A percentile compares a stretch with the other conserved stretches of the same genome.
Evolutionary conservation across 1,140 invertebrate species (phyloP).

Genomic region (Caenorhabditis briggsae): DNA sequence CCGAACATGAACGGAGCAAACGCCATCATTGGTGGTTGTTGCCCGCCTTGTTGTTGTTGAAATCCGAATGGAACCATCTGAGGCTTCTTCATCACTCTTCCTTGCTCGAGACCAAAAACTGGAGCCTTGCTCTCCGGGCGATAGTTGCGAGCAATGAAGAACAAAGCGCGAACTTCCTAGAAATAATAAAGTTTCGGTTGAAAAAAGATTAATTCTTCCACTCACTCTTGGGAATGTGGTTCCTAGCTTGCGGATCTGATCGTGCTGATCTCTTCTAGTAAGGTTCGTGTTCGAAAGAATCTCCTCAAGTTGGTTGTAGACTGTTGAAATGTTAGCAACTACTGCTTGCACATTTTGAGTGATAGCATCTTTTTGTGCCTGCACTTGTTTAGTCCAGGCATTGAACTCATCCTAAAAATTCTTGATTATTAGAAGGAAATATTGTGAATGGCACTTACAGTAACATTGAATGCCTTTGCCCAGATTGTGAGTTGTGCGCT

Average conservation of each 20-base stretch:
- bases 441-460: neutral
- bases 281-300: slow-evolving; percentile 40
- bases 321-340: slow-evolving; percentile 3
- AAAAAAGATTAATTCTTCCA: neutral
- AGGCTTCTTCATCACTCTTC: neutral
- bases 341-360: slow-evolving; percentile 15
- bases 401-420: slow-evolving; percentile 30
- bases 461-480: slow-evolving; percentile 38
- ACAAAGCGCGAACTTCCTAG: slow-evolving; percentile 21
- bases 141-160: slow-evolving; percentile 46
- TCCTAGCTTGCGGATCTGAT: slow-evolving; percentile 1
- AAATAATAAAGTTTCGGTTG: neutral
- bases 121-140: neutral
- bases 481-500: slow-evolving; percentile 17
- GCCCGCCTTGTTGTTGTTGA: neutral
- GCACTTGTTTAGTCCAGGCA: slow-evolving; percentile 7
- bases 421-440: neutral
- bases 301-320: slow-evolving; percentile 12
- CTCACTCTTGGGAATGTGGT: slow-evolving; percentile 14
- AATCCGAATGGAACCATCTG: neutral
- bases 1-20: neutral
- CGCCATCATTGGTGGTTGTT: slow-evolving; percentile 1
- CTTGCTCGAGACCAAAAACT: slow-evolving; percentile 2
- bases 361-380: slow-evolving; percentile 2
- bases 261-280: slow-evolving; percentile 10